Conservation (phyloP, 2,888 invertebrate genomes). For the Netelia fuscicornis region DNA sequence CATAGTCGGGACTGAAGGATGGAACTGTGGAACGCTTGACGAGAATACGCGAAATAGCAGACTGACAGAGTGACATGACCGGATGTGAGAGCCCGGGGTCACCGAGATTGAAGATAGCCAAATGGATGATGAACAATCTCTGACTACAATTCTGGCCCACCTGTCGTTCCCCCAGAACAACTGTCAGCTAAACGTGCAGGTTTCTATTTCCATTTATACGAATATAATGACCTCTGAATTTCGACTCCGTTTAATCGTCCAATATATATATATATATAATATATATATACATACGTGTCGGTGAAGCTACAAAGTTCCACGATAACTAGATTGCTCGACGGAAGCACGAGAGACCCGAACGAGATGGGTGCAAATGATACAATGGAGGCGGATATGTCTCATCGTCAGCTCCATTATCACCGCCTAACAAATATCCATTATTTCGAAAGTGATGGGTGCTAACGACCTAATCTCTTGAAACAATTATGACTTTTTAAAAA, state of each 20-base stretch:
- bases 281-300: not conserved
- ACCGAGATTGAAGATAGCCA: constrained; percentile 42
- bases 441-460: too few relatives aligned
- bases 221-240: constrained; percentile 73
- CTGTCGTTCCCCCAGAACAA: constrained; percentile 68
- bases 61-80: constrained; percentile 32
- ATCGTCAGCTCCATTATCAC: too few relatives aligned
- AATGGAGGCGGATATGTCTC: too few relatives aligned
- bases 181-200: constrained; percentile 75
- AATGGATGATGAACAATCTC: constrained; percentile 57
- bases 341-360: too few relatives aligned
- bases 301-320: too few relatives aligned
- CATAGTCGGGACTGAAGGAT: constrained; percentile 60
- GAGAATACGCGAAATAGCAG: constrained; percentile 48
- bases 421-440: too few relatives aligned
- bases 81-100: constrained; percentile 32
- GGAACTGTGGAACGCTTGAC: constrained; percentile 57
- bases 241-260: not conserved
- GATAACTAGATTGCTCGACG: too few relatives aligned
- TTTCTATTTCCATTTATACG: constrained; percentile 73
- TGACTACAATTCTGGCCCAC: constrained; percentile 35
- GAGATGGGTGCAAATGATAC: too few relatives aligned
- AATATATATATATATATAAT: not conserved
- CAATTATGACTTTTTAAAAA: too few relatives aligned
- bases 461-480: too few relatives aligned